Percentiles rank a stretch among this genome's conserved stretches.
Conservation (phyloP, 2,888 invertebrate species). For the Lasioglossum figueresi region DNA sequence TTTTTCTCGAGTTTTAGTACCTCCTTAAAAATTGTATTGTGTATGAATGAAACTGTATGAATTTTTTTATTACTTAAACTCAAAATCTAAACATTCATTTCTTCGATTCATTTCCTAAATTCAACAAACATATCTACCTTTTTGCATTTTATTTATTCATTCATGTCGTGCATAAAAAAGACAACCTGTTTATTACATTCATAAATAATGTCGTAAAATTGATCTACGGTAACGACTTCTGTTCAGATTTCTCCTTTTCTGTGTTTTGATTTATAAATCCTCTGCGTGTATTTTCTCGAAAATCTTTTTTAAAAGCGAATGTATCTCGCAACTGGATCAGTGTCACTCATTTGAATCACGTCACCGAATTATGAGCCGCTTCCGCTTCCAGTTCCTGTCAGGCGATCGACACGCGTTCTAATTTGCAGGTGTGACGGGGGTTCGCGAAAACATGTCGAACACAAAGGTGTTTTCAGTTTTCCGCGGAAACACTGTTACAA, state of each 20-base stretch:
- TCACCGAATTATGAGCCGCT: constrained; percentile 41
- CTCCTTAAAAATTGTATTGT: neutral
- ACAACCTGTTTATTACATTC: neutral
- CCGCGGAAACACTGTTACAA: constrained; percentile 40
- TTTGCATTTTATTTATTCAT: neutral
- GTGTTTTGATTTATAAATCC: neutral
- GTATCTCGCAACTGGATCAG: neutral
- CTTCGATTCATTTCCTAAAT: too few species aligned
- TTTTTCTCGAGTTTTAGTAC: too few species aligned
- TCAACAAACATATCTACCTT: neutral
- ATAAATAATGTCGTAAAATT: neutral
- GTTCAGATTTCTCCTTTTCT: neutral
- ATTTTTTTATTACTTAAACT: neutral
- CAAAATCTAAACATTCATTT: too few species aligned
- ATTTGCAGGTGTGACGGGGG: neutral
- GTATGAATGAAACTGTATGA: too few species aligned
- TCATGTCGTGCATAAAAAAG: neutral
- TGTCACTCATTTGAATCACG: constrained; percentile 32
- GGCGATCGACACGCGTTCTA: constrained; percentile 21
- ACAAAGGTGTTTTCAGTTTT: constrained; percentile 43
- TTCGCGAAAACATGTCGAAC: neutral
- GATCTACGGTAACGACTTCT: too few species aligned
- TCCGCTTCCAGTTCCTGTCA: constrained; percentile 46
- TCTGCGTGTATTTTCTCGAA: neutral
- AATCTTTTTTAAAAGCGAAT: neutral